phyloP scores from a whole-genome alignment of 37 sponge, comb jelly and placozoan species.

The Ianthella basta region DNA sequence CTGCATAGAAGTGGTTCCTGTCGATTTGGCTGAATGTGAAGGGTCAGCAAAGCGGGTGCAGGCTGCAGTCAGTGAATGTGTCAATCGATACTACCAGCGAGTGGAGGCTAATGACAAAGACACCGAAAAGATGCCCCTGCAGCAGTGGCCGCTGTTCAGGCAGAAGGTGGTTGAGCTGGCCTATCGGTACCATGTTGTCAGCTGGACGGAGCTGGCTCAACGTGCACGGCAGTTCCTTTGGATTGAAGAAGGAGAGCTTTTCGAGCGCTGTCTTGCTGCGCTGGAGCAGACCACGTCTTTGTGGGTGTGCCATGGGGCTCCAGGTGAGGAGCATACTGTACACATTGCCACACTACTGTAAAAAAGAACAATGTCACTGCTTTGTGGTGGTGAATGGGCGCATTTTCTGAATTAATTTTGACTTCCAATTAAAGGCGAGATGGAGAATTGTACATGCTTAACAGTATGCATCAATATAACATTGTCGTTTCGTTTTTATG shows the following conservation, averaged over 20 bases:
- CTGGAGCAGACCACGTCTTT: background rate
- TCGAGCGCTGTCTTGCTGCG: background rate
- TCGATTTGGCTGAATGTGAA: slow-evolving; percentile 13
- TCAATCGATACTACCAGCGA: background rate
- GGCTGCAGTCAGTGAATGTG: background rate
- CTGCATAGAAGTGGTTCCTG: background rate
- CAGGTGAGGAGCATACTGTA: too few species aligned
- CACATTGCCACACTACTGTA: too few species aligned
- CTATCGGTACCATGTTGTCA: background rate
- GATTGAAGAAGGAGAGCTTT: slow-evolving; percentile 24
- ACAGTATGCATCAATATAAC: too few species aligned
- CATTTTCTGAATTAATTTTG: too few species aligned
- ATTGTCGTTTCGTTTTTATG: too few species aligned
- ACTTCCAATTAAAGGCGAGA: too few species aligned
- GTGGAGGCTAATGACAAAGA: background rate
- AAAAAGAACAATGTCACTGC: too few species aligned
- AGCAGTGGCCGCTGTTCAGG: slow-evolving; percentile 16
- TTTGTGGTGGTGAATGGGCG: too few species aligned
- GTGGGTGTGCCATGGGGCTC: too few species aligned
- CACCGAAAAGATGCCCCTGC: slow-evolving; percentile 8
- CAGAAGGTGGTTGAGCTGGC: slow-evolving; percentile 22
- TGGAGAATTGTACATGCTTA: too few species aligned
- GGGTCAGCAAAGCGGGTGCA: background rate
- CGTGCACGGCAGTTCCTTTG: slow-evolving; percentile 11
- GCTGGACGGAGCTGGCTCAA: background rate